Conservation (phyloP, 2,797 vertebrate species). For the Lagocephalus sceleratus region DNA sequence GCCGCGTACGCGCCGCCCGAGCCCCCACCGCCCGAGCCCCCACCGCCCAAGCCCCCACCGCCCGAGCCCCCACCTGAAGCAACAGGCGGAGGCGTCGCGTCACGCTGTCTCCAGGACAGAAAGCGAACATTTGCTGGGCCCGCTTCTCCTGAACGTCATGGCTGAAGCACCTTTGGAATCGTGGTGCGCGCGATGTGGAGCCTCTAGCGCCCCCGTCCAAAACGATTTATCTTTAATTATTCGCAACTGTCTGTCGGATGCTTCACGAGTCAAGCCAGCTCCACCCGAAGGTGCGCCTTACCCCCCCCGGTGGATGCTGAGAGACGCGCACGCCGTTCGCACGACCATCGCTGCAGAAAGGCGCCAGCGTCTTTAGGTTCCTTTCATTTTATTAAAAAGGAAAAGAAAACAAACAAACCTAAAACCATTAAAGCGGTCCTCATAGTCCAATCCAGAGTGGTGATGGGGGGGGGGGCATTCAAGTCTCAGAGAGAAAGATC, state of each 20-base stretch:
- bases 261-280: slow-evolving; percentile 63
- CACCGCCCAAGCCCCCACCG: slow-evolving; percentile 18
- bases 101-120: background rate
- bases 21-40: too few species aligned
- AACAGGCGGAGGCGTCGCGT: slow-evolving; percentile 12
- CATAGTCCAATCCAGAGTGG: slow-evolving; percentile 45
- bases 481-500: slow-evolving; percentile 46
- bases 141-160: background rate
- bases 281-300: slow-evolving; percentile 69
- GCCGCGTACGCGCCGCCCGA: slow-evolving; percentile 27
- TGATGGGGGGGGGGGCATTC: slow-evolving; percentile 28
- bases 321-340: slow-evolving; percentile 69
- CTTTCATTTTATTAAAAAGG: slow-evolving; percentile 15
- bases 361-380: slow-evolving; percentile 18
- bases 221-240: slow-evolving; percentile 77
- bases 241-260: slow-evolving; percentile 61
- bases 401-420: slow-evolving; percentile 52
- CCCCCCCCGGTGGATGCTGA: slow-evolving; percentile 64
- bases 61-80: slow-evolving; percentile 29
- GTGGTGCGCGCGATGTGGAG: slow-evolving; percentile 41
- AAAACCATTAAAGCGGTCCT: slow-evolving; percentile 31
- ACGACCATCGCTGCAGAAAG: slow-evolving; percentile 50
- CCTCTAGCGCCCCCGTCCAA: slow-evolving; percentile 68
- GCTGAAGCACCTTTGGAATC: slow-evolving; percentile 5
- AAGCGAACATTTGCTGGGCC: background rate